A percentile compares a stretch with the other conserved stretches of the same genome.
Evolutionary conservation across 2,113 vertebrate species (phyloP).

Genomic region (Perca schrenkii): DNA sequence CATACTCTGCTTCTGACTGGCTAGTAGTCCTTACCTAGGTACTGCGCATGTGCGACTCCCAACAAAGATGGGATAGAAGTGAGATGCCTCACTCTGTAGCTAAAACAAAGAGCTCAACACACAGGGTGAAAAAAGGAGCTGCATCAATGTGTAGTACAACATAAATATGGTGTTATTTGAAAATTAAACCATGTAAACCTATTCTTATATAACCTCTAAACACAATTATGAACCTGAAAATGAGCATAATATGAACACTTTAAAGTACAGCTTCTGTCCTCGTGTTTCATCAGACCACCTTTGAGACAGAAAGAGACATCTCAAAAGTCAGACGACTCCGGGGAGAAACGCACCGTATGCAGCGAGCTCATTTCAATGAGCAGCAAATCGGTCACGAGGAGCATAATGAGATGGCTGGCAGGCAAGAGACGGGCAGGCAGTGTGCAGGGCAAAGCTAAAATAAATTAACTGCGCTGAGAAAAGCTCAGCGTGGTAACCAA

Average conservation of each 20-base stretch:
- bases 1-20: too few relatives aligned
- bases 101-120: too few relatives aligned
- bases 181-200: too few relatives aligned
- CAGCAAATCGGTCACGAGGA: background rate
- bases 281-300: background rate
- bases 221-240: too few relatives aligned
- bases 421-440: background rate
- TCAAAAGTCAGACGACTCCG: background rate
- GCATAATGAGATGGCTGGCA: background rate
- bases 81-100: too few relatives aligned
- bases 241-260: background rate
- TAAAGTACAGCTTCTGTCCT: background rate
- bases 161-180: too few relatives aligned
- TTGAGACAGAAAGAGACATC: background rate
- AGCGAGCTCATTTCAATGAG: background rate
- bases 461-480: background rate
- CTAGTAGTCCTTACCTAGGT: too few relatives aligned
- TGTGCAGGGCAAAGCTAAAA: background rate
- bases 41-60: too few relatives aligned
- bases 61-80: too few relatives aligned
- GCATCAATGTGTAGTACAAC: too few relatives aligned
- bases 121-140: too few relatives aligned
- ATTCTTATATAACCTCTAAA: too few relatives aligned
- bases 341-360: background rate
- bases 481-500: background rate